A percentile compares a stretch with the other conserved stretches of the same genome.
These are phyloP conservation scores for Drosophila rubida DNA, from an alignment of 2,888 invertebrate genomes.

Conservation along the genomic window DNA sequence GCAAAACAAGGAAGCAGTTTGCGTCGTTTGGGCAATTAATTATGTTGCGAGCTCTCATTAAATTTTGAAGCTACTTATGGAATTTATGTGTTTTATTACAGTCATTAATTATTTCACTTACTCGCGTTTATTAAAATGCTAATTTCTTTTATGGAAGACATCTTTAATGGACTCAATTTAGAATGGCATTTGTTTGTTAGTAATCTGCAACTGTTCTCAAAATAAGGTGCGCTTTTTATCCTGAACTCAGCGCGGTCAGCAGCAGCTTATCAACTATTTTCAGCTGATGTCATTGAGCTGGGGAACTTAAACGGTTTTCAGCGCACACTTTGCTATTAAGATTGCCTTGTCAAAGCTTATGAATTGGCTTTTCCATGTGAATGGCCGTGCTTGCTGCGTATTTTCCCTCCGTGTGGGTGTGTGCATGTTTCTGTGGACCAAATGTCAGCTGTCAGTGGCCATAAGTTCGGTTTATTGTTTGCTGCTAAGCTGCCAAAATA, in stretches of 20 bases:
- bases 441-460: constrained; percentile 73
- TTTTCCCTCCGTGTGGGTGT: constrained; percentile 1
- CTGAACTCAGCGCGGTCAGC: no score
- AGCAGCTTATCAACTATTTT: constrained; percentile 1
- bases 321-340: constrained; percentile 27
- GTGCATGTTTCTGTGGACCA: constrained; percentile 28
- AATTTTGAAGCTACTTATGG: neutral
- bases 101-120: neutral
- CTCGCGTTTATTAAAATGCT: no score
- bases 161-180: no score
- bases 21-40: neutral
- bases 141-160: no score
- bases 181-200: no score
- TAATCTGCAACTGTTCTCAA: neutral
- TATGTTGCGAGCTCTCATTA: neutral
- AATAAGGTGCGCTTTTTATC: neutral
- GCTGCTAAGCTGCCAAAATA: constrained; percentile 59
- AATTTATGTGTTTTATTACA: neutral
- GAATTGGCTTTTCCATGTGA: constrained; percentile 62
- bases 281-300: constrained; percentile 14
- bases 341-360: constrained; percentile 52
- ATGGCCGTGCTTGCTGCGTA: constrained; percentile 32
- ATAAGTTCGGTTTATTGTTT: constrained; percentile 72
- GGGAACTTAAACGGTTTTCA: constrained; percentile 8
- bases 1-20: neutral